phyloP scores from a whole-genome alignment of 2,888 invertebrate genomes.

The Parnassius apollo region DNA sequence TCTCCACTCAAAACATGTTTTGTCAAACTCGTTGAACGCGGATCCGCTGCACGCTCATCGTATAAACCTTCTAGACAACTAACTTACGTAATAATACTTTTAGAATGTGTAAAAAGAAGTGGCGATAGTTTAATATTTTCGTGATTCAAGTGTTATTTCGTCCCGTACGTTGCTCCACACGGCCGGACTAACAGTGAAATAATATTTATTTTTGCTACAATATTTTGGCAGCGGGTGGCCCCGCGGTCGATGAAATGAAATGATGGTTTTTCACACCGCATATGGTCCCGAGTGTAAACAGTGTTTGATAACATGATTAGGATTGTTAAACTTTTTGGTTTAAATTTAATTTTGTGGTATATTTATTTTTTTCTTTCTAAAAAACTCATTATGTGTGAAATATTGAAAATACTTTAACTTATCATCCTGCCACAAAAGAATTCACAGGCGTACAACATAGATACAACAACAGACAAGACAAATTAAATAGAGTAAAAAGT shows the following conservation, averaged over 20 bases:
- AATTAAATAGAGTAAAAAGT: too few species aligned
- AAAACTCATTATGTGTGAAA: too few species aligned
- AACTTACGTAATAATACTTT: constrained; percentile 14
- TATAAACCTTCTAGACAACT: constrained; percentile 2
- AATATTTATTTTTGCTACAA: constrained; percentile 45
- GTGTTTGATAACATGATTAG: constrained; percentile 22
- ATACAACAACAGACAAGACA: too few species aligned
- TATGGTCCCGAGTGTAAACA: constrained; percentile 19
- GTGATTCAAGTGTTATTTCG: constrained; percentile 23
- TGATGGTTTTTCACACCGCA: constrained; percentile 35
- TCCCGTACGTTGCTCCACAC: constrained; percentile 28
- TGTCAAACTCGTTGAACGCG: background rate
- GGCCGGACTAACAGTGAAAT: constrained; percentile 33
- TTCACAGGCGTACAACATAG: too few species aligned
- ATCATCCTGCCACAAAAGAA: too few species aligned
- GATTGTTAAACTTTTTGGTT: constrained; percentile 14
- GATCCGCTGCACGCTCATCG: background rate
- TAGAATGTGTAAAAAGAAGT: constrained; percentile 22
- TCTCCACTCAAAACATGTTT: too few species aligned
- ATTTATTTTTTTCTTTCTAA: too few species aligned
- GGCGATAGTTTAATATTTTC: constrained; percentile 27
- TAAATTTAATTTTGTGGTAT: constrained; percentile 16
- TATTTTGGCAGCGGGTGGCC: constrained; percentile 42
- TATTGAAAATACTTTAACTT: too few species aligned
- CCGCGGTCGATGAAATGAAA: constrained; percentile 43